Evolutionary conservation across 2,113 vertebrate species (phyloP).

Genomic region (Cynopterus brachyotis): DNA sequence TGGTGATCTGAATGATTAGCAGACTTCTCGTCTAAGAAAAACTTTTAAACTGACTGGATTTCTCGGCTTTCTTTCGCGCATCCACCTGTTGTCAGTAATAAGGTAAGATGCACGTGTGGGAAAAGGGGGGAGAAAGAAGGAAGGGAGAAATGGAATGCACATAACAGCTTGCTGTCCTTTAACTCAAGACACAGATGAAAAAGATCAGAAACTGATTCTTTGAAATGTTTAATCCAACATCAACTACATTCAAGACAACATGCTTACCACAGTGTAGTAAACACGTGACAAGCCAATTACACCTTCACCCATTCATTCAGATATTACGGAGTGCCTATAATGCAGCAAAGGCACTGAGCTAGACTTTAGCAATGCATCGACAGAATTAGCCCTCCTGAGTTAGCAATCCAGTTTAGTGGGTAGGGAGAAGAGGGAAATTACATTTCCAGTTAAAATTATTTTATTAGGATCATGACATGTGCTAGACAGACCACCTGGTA

Average conservation of each 20-base stretch:
- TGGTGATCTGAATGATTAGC: not conserved
- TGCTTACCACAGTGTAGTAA: not conserved
- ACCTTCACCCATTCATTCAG: not conserved
- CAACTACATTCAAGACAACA: not conserved
- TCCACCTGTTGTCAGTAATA: not conserved
- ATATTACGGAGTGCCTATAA: not conserved
- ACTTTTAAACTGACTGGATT: not conserved
- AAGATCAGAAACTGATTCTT: not conserved
- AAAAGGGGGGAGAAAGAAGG: rapidly evolving
- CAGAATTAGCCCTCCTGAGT: not conserved
- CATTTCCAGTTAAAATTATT: not conserved
- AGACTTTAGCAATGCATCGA: not conserved
- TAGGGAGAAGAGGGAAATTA: not conserved
- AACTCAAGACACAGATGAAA: not conserved
- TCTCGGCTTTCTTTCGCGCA: not conserved
- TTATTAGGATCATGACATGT: not conserved
- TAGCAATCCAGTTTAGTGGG: not conserved
- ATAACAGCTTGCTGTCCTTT: not conserved
- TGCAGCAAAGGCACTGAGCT: not conserved
- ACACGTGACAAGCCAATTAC: not conserved
- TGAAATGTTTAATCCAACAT: not conserved
- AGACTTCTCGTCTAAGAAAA: not conserved
- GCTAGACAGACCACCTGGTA: not conserved
- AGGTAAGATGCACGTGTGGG: not conserved
- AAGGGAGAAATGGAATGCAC: not conserved